Evolutionary conservation across 2,797 vertebrate genomes (phyloP).

Genomic region (Muscicapa comitata): DNA sequence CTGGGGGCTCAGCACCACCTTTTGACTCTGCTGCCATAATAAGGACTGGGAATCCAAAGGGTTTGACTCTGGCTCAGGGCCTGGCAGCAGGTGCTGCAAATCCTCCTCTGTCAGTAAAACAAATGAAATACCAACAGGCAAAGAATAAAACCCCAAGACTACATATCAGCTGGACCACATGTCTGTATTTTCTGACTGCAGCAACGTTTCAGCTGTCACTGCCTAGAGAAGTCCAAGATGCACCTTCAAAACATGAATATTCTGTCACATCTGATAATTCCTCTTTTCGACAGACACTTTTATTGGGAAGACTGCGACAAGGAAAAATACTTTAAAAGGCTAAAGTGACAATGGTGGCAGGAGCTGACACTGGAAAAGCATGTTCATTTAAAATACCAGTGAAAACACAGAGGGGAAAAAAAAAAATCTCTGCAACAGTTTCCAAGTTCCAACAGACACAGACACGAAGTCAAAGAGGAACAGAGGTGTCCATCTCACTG

Average conservation of each 20-base stretch:
- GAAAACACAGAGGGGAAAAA: not conserved
- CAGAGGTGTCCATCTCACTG: not conserved
- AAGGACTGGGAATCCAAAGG: accelerated
- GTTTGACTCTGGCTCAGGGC: not conserved
- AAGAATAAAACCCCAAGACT: not conserved
- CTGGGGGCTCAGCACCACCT: not conserved
- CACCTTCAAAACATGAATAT: not conserved
- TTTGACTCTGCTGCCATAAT: not conserved
- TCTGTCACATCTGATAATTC: not conserved
- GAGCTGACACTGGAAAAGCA: not conserved
- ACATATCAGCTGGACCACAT: accelerated
- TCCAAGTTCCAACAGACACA: not conserved
- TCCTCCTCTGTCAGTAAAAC: not conserved
- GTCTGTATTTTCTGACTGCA: not conserved
- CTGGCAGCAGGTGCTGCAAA: not conserved
- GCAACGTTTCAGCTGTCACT: not conserved
- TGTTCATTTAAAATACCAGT: not conserved
- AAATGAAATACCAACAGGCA: not conserved
- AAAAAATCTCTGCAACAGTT: not conserved
- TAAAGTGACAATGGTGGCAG: not conserved
- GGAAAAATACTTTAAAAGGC: not conserved
- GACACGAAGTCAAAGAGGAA: not conserved
- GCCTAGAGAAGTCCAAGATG: not conserved
- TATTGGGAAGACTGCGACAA: not conserved
- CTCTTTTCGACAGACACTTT: not conserved